Evolutionary conservation across 2,888 invertebrate species (phyloP).

Genomic region (Muscina levida): DNA sequence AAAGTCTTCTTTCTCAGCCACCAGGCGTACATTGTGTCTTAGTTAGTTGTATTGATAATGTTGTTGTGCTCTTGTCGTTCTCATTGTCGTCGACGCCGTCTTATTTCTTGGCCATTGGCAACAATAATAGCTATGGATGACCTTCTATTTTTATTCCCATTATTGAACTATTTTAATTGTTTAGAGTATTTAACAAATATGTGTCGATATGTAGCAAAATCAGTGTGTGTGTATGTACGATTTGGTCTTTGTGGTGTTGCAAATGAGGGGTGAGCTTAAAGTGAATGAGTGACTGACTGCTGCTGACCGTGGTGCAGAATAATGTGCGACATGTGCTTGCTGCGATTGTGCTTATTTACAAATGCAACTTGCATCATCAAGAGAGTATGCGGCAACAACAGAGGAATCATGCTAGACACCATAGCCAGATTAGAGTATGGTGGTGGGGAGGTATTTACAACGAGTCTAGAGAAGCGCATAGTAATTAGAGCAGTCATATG

Average conservation of each 20-base stretch:
- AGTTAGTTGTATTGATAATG: not conserved
- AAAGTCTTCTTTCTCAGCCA: too few species aligned
- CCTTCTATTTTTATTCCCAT: slow-evolving; percentile 20
- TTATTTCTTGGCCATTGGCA: slow-evolving; percentile 12
- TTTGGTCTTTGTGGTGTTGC: not conserved
- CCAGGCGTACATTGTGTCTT: too few species aligned
- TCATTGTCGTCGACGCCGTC: too few species aligned
- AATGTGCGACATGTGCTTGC: not conserved
- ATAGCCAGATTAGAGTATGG: not conserved
- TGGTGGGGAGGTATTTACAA: not conserved
- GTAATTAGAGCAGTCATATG: too few species aligned
- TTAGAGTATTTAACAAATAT: slow-evolving; percentile 30
- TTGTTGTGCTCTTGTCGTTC: slow-evolving; percentile 6
- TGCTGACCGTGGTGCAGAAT: too few species aligned
- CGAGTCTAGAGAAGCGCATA: too few species aligned
- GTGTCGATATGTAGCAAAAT: not conserved
- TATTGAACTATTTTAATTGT: slow-evolving; percentile 24
- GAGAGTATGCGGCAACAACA: not conserved
- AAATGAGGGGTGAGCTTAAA: not conserved
- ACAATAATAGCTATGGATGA: slow-evolving; percentile 12
- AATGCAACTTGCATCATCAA: not conserved
- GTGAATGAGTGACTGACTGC: not conserved
- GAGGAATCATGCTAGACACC: too few species aligned
- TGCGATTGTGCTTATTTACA: not conserved
- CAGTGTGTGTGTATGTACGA: not conserved